Conservation (phyloP, 2,113 vertebrate genomes). For the Bujurquina vittata region DNA sequence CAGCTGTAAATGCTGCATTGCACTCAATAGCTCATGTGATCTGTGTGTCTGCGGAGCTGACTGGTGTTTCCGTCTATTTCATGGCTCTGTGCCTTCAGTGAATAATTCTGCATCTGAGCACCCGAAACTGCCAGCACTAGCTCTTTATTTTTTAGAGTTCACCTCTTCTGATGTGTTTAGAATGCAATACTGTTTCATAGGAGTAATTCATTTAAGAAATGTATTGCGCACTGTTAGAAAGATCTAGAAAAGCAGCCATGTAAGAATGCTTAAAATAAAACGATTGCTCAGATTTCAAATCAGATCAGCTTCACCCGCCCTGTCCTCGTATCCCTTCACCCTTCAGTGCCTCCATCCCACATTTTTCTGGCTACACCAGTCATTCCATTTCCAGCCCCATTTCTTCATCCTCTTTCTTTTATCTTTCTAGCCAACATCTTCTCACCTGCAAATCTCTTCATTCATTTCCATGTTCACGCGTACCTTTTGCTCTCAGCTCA, state of each 20-base stretch:
- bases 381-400: background rate
- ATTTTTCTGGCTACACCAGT: background rate
- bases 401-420: background rate
- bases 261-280: background rate
- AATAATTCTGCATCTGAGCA: slow-evolving; percentile 34
- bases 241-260: background rate
- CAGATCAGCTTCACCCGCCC: background rate
- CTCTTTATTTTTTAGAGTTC: background rate
- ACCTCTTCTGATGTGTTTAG: slow-evolving; percentile 25
- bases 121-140: background rate
- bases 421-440: background rate
- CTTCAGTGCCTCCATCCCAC: background rate
- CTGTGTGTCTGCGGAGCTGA: slow-evolving; percentile 18
- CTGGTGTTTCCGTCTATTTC: slow-evolving; percentile 44
- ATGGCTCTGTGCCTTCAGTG: slow-evolving; percentile 22
- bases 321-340: background rate
- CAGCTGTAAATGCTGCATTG: background rate
- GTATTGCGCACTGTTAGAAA: background rate
- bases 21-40: slow-evolving; percentile 5
- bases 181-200: background rate
- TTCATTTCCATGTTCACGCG: background rate
- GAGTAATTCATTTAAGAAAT: background rate
- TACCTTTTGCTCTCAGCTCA: slow-evolving; percentile 29
- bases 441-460: slow-evolving; percentile 16
- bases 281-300: background rate